These are phyloP conservation scores for Poeciliopsis presidionis DNA, from an alignment of 2,797 vertebrate genomes.

Conservation along the genomic window DNA sequence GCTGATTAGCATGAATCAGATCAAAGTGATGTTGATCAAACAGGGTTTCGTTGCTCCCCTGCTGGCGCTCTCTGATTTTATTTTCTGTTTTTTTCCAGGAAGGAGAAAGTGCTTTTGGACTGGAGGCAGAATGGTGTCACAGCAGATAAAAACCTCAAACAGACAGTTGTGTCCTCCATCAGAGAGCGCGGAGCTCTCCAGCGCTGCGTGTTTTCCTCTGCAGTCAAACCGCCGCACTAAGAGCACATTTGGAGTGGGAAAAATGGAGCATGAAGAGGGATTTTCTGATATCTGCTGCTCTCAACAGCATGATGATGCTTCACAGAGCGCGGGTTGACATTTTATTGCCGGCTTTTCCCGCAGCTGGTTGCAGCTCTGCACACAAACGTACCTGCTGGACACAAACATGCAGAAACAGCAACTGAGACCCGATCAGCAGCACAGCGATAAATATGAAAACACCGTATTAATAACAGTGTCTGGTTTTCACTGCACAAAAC, in stretches of 20 bases:
- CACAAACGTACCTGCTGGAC: neutral
- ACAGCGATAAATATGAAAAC: neutral
- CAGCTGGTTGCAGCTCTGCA: neutral
- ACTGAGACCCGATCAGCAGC: neutral
- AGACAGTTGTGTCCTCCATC: conserved; percentile 38
- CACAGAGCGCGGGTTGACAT: conserved; percentile 20
- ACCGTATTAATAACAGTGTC: neutral
- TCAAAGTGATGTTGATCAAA: conserved; percentile 19
- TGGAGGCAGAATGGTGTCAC: conserved; percentile 37
- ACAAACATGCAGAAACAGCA: neutral
- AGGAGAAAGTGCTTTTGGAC: conserved; percentile 2
- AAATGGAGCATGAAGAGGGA: conserved; percentile 40
- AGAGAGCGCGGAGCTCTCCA: conserved; percentile 25
- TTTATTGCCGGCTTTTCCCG: neutral
- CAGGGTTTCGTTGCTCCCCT: conserved; percentile 1
- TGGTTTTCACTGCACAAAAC: neutral
- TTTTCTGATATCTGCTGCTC: conserved; percentile 28
- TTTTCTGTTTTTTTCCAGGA: neutral
- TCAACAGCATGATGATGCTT: conserved; percentile 12
- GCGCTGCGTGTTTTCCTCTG: conserved; percentile 25
- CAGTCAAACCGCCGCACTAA: conserved; percentile 33
- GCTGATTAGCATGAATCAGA: conserved; percentile 4
- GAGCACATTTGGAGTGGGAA: conserved; percentile 41
- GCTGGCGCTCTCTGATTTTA: neutral
- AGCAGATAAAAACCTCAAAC: conserved; percentile 44